Conservation (phyloP, 2,113 vertebrate species). For the Myrmecobius fasciatus region DNA sequence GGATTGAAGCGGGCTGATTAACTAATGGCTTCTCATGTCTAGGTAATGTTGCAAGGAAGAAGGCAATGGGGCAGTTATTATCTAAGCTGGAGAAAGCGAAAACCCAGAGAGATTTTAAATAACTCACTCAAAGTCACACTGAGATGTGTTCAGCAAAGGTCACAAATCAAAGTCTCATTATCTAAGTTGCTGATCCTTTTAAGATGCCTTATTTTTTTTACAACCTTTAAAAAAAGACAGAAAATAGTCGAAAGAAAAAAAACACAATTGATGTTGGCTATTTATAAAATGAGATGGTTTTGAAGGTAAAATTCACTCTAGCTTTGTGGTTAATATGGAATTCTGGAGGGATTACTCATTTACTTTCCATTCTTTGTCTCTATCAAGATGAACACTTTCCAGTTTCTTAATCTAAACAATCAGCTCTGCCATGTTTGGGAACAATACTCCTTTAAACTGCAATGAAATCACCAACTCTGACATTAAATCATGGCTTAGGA, state of each 20-base stretch:
- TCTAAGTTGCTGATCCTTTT: not conserved
- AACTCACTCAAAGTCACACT: conserved; percentile 3
- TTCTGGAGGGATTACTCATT: not conserved
- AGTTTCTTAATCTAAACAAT: conserved; percentile 16
- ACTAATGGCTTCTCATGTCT: conserved; percentile 1
- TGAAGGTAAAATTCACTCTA: not conserved
- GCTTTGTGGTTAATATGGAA: not conserved
- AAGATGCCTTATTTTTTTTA: not conserved
- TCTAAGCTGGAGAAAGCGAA: not conserved
- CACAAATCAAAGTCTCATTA: not conserved
- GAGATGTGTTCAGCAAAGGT: not conserved
- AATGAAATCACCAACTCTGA: not conserved
- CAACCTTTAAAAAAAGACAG: not conserved
- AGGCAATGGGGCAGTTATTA: conserved; percentile 4
- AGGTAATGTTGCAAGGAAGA: conserved; percentile 5
- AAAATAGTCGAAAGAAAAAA: not conserved
- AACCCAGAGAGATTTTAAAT: not conserved
- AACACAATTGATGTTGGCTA: not conserved
- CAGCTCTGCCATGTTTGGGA: not conserved
- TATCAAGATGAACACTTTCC: conserved; percentile 8
- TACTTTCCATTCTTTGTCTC: not conserved
- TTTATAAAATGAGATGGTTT: conserved; percentile 1
- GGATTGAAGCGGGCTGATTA: not conserved
- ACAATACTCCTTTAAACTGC: not conserved
- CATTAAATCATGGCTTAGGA: not conserved